A percentile compares a stretch with the other conserved stretches of the same genome.
phyloP scores from a whole-genome alignment of 2,113 vertebrate species.

The Tupaia tana region DNA sequence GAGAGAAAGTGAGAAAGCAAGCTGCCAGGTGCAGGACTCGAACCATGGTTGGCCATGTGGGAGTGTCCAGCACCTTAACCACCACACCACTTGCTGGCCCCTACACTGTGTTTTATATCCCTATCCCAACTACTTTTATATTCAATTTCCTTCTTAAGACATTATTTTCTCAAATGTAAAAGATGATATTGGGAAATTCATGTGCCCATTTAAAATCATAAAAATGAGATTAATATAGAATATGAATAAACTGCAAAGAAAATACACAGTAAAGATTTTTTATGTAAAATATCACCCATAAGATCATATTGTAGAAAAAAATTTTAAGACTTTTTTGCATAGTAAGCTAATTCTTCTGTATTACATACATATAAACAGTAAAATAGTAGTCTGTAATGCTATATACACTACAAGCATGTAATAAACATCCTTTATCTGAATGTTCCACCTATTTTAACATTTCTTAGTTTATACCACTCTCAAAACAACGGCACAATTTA shows the following conservation, averaged over 20 bases:
- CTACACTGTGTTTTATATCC: neutral
- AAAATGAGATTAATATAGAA: neutral
- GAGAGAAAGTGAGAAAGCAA: too few species aligned
- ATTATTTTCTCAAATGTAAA: slow-evolving; percentile 22
- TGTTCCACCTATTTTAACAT: neutral
- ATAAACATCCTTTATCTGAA: neutral
- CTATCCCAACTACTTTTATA: neutral
- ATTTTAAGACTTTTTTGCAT: neutral
- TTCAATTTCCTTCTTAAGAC: slow-evolving; percentile 29
- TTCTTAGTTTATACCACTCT: neutral
- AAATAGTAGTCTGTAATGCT: neutral
- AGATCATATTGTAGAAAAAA: slow-evolving; percentile 5
- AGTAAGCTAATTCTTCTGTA: neutral
- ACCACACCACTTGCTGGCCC: too few species aligned
- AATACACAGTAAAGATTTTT: neutral
- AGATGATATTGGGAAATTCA: slow-evolving; percentile 2
- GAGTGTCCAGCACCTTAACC: too few species aligned
- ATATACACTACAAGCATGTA: neutral
- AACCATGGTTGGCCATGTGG: too few species aligned
- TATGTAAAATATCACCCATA: neutral
- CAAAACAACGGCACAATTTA: neutral
- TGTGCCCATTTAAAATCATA: slow-evolving; percentile 7
- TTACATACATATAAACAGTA: neutral
- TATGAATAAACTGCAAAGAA: slow-evolving; percentile 20
- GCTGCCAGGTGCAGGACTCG: too few species aligned